A percentile compares a stretch with the other conserved stretches of the same genome.
These are phyloP conservation scores for Melanotaenia parkinsoni DNA, from an alignment of 2,797 vertebrate genomes.

Conservation along the genomic window DNA sequence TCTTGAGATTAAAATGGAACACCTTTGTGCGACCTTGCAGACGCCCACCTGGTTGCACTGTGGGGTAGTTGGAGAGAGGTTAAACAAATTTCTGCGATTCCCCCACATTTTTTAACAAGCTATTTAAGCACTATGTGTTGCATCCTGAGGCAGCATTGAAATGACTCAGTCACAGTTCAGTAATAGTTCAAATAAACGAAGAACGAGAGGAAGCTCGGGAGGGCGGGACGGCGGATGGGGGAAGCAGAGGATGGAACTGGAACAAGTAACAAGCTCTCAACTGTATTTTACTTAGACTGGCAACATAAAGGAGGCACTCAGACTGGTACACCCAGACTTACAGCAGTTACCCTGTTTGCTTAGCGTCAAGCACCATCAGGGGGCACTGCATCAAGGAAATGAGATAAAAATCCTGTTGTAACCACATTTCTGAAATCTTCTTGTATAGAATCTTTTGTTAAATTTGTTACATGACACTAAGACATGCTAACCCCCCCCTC, in stretches of 20 bases:
- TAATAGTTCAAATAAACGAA: conserved; percentile 78
- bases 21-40: conserved; percentile 50
- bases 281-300: conserved; percentile 58
- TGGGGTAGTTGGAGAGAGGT: conserved; percentile 36
- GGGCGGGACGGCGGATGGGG: conserved; percentile 47
- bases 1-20: conserved; percentile 48
- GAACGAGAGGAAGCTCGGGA: conserved; percentile 55
- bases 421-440: not conserved
- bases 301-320: conserved; percentile 27
- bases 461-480: conserved; percentile 34
- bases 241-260: conserved; percentile 49
- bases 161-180: conserved; percentile 83
- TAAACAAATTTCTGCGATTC: conserved; percentile 72
- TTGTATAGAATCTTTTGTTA: conserved; percentile 19
- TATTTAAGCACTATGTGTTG: conserved; percentile 81
- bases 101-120: conserved; percentile 78
- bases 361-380: conserved; percentile 39
- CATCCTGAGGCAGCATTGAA: conserved; percentile 80
- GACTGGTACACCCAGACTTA: conserved; percentile 36
- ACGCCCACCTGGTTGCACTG: conserved; percentile 63
- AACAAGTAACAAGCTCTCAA: conserved; percentile 70
- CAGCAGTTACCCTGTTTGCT: conserved; percentile 11
- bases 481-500: conserved; percentile 40
- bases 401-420: not conserved
- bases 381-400: conserved; percentile 30